Percentiles rank a stretch among this genome's conserved stretches.
Conservation (phyloP, 2,888 invertebrate species). For the Pristionchus maxplancki region DNA sequence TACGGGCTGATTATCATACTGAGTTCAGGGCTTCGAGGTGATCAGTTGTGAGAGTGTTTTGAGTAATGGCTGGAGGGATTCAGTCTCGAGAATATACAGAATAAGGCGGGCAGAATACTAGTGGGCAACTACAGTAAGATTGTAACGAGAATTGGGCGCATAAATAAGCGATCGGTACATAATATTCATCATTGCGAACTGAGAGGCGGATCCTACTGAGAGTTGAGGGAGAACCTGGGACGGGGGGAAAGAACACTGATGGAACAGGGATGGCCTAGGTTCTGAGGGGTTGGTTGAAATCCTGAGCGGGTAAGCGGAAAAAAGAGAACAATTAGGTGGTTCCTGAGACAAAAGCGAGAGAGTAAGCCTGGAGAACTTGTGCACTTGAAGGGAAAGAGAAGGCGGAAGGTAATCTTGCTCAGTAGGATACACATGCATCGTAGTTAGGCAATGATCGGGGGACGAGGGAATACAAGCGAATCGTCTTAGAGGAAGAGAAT, state of each 20-base stretch:
- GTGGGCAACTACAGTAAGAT: conserved; percentile 4
- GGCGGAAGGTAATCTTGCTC: background rate
- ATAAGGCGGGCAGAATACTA: conserved; percentile 17
- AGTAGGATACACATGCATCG: background rate
- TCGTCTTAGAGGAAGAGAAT: conserved; percentile 18
- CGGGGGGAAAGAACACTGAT: background rate
- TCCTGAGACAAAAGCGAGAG: conserved; percentile 34
- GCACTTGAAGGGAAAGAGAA: background rate
- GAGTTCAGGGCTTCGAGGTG: conserved; percentile 28
- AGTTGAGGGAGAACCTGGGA: conserved; percentile 20
- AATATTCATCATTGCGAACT: conserved; percentile 35
- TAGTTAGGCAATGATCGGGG: conserved; percentile 36
- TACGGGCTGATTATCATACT: conserved; percentile 42
- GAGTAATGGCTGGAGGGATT: conserved; percentile 1
- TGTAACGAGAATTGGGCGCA: conserved; percentile 40
- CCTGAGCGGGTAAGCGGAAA: conserved; percentile 18
- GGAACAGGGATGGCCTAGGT: background rate
- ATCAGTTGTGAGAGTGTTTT: conserved; percentile 12
- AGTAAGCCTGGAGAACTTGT: background rate
- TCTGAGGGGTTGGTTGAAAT: background rate
- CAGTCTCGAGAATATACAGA: conserved; percentile 31
- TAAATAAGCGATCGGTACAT: conserved; percentile 29
- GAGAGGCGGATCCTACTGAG: conserved; percentile 34
- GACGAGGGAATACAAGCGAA: conserved; percentile 13
- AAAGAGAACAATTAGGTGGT: conserved; percentile 9